These are phyloP conservation scores for Charadrius vociferus DNA, from an alignment of 2,113 vertebrate genomes.

Conservation along the genomic window DNA sequence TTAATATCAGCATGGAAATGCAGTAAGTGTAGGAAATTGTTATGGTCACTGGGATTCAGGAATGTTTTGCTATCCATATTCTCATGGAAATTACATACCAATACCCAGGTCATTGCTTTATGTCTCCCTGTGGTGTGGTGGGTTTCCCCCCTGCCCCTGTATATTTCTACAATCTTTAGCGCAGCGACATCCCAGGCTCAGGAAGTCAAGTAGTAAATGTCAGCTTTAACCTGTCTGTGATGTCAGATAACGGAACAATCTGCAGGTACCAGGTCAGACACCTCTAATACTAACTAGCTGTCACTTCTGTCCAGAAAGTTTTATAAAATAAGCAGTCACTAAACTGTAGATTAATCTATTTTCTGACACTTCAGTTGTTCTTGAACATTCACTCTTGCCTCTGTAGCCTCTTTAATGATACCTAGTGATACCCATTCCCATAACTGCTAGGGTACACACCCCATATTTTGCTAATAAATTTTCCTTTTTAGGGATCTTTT, in stretches of 20 bases:
- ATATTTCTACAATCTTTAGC: background rate
- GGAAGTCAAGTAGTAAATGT: background rate
- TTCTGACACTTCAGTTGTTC: background rate
- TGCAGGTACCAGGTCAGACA: background rate
- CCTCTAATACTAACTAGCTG: background rate
- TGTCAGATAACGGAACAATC: background rate
- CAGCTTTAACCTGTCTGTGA: accelerated
- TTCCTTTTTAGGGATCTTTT: background rate
- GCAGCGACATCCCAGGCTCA: background rate
- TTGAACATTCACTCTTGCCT: background rate
- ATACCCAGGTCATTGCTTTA: background rate
- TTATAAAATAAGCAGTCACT: background rate
- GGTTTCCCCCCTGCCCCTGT: no score
- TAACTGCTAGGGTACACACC: background rate
- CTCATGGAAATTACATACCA: background rate
- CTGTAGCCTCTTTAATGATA: background rate
- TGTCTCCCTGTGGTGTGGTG: background rate
- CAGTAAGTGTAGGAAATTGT: background rate
- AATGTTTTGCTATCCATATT: background rate
- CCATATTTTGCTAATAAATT: background rate
- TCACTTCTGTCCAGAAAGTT: background rate
- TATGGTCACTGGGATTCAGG: background rate
- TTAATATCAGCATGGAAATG: background rate
- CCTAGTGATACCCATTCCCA: accelerated
- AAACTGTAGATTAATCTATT: background rate